phyloP scores from a whole-genome alignment of 2,797 vertebrate genomes.

The Propithecus perrieri region DNA sequence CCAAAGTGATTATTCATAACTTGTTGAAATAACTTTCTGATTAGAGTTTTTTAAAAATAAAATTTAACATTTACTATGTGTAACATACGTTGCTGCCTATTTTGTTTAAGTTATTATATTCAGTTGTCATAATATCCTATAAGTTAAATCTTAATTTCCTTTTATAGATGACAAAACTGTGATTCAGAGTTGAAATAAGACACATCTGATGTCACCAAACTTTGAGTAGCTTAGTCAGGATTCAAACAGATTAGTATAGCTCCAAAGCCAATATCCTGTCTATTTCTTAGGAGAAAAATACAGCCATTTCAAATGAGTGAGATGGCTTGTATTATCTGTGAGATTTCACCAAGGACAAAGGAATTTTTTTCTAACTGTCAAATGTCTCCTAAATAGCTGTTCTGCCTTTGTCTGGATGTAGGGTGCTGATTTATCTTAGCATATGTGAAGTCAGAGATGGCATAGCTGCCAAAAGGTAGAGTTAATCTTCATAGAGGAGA shows the following conservation, averaged over 20 bases:
- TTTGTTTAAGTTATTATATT: not conserved
- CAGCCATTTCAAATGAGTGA: not conserved
- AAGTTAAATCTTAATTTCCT: not conserved
- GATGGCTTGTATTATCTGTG: not conserved
- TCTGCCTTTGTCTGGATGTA: not conserved
- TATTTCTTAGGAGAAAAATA: not conserved
- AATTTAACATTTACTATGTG: not conserved
- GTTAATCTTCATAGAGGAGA: not conserved
- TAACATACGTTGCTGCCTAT: not conserved
- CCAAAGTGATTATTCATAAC: not conserved
- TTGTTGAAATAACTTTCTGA: not conserved
- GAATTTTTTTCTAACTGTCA: not conserved
- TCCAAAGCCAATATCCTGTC: not conserved
- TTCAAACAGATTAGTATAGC: not conserved
- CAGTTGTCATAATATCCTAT: not conserved
- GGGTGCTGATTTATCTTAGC: not conserved
- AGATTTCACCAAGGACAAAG: not conserved
- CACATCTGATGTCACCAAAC: not conserved
- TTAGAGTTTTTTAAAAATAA: not conserved
- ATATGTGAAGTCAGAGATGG: not conserved
- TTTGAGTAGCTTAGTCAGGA: not conserved
- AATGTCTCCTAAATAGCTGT: not conserved
- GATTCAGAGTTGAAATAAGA: not conserved
- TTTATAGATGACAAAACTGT: slow-evolving; percentile 10
- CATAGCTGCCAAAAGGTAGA: not conserved